Conservation (phyloP, 2,888 invertebrate genomes). For the Tachina lurida region DNA sequence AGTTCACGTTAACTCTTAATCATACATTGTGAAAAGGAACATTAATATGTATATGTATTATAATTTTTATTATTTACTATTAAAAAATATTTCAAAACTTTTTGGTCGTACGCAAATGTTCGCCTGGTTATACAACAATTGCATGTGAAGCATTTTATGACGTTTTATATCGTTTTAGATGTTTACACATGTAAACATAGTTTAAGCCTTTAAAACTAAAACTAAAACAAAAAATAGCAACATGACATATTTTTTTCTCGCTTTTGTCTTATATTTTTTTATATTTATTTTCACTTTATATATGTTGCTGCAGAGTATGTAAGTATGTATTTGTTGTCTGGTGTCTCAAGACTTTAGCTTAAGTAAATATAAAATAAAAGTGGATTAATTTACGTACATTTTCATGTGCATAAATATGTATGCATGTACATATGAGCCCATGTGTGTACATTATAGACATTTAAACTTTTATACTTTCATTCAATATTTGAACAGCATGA, state of each 20-base stretch:
- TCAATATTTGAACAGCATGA: constrained; percentile 23
- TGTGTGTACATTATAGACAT: neutral
- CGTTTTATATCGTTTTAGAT: constrained; percentile 23
- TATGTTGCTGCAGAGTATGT: too few species aligned
- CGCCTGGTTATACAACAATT: neutral
- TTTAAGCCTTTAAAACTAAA: constrained; percentile 11
- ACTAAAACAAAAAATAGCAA: constrained; percentile 19
- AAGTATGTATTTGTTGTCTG: neutral
- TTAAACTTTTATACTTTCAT: neutral
- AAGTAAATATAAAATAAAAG: constrained; percentile 32
- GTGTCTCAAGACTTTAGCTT: constrained; percentile 33
- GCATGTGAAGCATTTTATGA: constrained; percentile 9
- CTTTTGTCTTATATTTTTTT: constrained; percentile 2
- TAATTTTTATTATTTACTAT: too few species aligned
- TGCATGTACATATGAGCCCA: neutral
- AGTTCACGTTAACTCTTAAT: too few species aligned
- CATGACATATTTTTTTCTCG: constrained; percentile 16
- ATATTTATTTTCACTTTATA: neutral
- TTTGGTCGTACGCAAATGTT: constrained; percentile 1
- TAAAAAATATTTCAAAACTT: neutral
- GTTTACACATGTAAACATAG: constrained; percentile 12
- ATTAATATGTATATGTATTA: too few species aligned
- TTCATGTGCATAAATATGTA: neutral
- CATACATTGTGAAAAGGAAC: too few species aligned
- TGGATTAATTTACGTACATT: neutral